Conservation (phyloP, 2,888 invertebrate genomes). For the Crocallis elinguaria region DNA sequence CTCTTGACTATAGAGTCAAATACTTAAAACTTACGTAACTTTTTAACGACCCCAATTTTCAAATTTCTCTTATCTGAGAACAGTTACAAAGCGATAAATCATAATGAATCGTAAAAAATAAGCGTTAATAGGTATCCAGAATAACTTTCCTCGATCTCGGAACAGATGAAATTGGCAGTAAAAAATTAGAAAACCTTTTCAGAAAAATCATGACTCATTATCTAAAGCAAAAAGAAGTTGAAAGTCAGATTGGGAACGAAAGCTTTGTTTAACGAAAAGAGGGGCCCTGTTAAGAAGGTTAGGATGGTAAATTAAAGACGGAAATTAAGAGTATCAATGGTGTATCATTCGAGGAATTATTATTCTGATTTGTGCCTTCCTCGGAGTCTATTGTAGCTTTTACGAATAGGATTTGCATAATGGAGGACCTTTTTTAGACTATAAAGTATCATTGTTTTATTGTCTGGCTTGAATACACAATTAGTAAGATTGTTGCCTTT, state of each 20-base stretch:
- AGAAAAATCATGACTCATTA: constrained; percentile 41
- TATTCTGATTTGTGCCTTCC: constrained; percentile 20
- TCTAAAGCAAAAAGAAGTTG: constrained; percentile 39
- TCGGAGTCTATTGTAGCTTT: constrained; percentile 25
- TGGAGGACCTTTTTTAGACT: constrained; percentile 32
- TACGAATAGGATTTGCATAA: constrained; percentile 33
- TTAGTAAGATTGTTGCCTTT: constrained; percentile 19
- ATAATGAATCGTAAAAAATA: constrained; percentile 18
- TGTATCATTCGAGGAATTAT: constrained; percentile 26
- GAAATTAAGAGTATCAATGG: constrained; percentile 37
- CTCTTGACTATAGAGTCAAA: too few species aligned
- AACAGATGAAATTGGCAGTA: constrained; percentile 33
- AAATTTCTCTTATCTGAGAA: not conserved
- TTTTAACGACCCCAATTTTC: too few species aligned
- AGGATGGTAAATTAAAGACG: constrained; percentile 27
- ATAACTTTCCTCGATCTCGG: constrained; percentile 22
- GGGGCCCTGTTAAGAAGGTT: constrained; percentile 26
- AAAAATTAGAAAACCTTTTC: constrained; percentile 37
- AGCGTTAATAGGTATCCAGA: constrained; percentile 13
- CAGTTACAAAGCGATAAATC: constrained; percentile 5
- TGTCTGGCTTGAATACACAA: constrained; percentile 35
- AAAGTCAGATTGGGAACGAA: constrained; percentile 32
- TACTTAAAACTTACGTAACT: too few species aligned
- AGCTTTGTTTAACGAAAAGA: constrained; percentile 31
- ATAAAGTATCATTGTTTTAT: constrained; percentile 36